These are phyloP conservation scores for Liodrosophila aerea DNA, from an alignment of 2,888 invertebrate genomes.

Conservation along the genomic window DNA sequence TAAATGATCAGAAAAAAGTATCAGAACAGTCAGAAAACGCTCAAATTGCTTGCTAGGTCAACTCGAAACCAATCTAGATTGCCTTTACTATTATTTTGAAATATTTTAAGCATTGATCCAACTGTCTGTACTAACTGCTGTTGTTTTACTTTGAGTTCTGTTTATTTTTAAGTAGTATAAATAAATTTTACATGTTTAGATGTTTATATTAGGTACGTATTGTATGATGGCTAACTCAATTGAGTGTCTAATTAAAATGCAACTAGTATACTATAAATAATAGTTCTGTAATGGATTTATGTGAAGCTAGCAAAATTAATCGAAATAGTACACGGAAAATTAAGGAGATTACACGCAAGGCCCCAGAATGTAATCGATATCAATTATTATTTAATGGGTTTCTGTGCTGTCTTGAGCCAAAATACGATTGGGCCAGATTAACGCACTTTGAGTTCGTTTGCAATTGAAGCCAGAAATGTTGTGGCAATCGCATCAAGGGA, in stretches of 20 bases:
- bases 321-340: neutral
- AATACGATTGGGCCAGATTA: conserved; percentile 47
- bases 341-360: neutral
- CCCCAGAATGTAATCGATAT: neutral
- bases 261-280: no score
- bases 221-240: no score
- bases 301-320: neutral
- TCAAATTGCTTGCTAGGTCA: no score
- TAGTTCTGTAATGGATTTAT: conserved; percentile 19
- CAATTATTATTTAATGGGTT: conserved; percentile 48
- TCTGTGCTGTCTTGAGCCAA: conserved; percentile 35
- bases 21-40: no score
- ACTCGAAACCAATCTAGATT: no score
- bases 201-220: no score
- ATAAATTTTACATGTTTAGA: neutral
- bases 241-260: no score
- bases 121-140: no score
- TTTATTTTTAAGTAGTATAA: neutral
- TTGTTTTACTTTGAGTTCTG: no score
- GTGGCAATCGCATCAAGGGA: neutral
- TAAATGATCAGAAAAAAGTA: no score
- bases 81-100: no score
- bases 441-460: conserved; percentile 55
- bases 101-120: no score
- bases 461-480: conserved; percentile 22